Evolutionary conservation across 2,888 invertebrate species (phyloP), one percentile per base, ranked within the genome.

Genomic region (Digitonthophagus gazella): DNA sequence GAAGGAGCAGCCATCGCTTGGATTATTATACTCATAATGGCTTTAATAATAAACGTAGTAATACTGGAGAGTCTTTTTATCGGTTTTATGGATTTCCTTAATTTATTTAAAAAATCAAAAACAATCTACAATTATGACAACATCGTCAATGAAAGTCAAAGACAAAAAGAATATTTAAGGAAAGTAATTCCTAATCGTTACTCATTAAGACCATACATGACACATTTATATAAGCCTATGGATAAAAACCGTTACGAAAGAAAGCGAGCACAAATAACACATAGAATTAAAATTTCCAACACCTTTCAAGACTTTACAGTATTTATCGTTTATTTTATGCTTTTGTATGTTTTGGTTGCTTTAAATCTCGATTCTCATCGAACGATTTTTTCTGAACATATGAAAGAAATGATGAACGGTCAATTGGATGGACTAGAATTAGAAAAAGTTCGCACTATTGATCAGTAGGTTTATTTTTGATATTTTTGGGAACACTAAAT

Each of bases 31-130:
- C 72, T 71, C 0, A 66, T 71, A 3, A 19, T 71, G 2, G 68
- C 75, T 0, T 58, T 75, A 18, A n/a, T 74, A 6, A 56, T 73
- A 2, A 72, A 69, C 15, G 69, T 75, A n/a, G 66, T 74, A 15
- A 5, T 75, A 3, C 68, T 71, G 63, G 75, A 75, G 61, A 74
- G 74, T 64, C 16, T 74, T 55, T 67, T 64, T 15, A 63, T 67
- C 20, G 15, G 22, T 3, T 15, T 67, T 1, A 19, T 22, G 28
- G 28, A 44, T 44, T 44, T 44, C 11, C 11, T 44, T 11, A 44
- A 44, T 44, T 44, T 44, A 5, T 8, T 44, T 44, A 1, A 44
- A 44, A 44, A 5, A 11, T 44, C 28, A 11, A 16, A 15, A 54
- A 20, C 57, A 2, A 58, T 5, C 11, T 70, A 69, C 22, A 57